Percentiles rank a stretch among this genome's conserved stretches.
phyloP scores from a whole-genome alignment of 1,140 invertebrate genomes.

The Papilio xuthus region DNA sequence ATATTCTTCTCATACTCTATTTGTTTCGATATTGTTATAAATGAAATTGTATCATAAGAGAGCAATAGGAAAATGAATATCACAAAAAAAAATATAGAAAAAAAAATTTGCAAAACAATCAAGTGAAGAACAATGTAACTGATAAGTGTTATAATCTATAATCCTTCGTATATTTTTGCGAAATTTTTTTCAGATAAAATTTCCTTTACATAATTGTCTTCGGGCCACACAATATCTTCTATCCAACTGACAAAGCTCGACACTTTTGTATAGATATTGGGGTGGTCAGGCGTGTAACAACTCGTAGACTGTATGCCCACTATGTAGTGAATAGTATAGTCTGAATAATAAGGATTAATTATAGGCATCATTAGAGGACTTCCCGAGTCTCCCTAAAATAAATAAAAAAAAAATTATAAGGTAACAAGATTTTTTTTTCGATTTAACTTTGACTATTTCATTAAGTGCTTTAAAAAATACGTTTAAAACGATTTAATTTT shows the following conservation, averaged over 20 bases:
- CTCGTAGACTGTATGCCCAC: slow-evolving; percentile 89
- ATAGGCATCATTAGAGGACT: slow-evolving; percentile 83
- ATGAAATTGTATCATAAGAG: too few relatives aligned
- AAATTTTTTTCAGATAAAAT: slow-evolving; percentile 30
- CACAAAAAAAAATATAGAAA: neutral
- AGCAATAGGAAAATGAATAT: too few relatives aligned
- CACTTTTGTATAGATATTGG: slow-evolving; percentile 90
- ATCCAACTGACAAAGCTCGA: slow-evolving; percentile 86
- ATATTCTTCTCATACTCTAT: too few relatives aligned
- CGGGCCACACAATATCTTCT: slow-evolving; percentile 66
- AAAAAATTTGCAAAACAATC: slow-evolving; percentile 1
- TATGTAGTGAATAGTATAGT: slow-evolving; percentile 49
- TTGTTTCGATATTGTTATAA: too few relatives aligned
- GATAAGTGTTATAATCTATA: neutral
- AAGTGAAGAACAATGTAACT: neutral
- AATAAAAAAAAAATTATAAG: neutral
- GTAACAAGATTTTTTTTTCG: too few relatives aligned
- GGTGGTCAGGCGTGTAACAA: slow-evolving; percentile 86
- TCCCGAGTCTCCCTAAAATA: slow-evolving; percentile 87
- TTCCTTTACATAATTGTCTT: slow-evolving; percentile 19
- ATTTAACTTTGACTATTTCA: too few relatives aligned
- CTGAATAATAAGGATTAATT: slow-evolving; percentile 28
- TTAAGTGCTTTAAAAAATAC: too few relatives aligned
- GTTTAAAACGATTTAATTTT: too few relatives aligned
- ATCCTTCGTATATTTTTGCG: slow-evolving; percentile 16